Evolutionary conservation across 2,888 invertebrate genomes (phyloP).

Genomic region (Tridacna crocea): DNA sequence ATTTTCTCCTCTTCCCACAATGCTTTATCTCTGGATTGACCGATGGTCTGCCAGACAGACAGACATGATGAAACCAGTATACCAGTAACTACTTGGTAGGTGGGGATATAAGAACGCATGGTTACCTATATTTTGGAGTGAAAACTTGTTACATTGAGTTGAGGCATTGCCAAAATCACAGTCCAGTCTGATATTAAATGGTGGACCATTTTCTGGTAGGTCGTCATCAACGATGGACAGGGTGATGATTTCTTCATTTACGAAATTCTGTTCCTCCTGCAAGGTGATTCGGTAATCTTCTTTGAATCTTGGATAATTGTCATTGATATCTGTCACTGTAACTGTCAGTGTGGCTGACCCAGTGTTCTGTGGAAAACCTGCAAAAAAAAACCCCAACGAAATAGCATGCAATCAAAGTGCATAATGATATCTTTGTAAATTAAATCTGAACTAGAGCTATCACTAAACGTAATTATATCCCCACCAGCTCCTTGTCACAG

Average conservation of each 20-base stretch:
- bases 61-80: too few relatives aligned
- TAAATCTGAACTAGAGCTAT: too few relatives aligned
- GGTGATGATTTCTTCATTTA: not conserved
- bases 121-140: not conserved
- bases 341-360: slow-evolving; percentile 98
- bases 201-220: slow-evolving; percentile 85
- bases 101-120: too few relatives aligned
- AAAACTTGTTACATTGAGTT: slow-evolving; percentile 34
- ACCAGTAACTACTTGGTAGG: too few relatives aligned
- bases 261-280: slow-evolving; percentile 35
- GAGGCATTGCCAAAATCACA: slow-evolving; percentile 31
- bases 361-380: slow-evolving; percentile 79
- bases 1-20: too few relatives aligned
- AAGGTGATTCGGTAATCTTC: slow-evolving; percentile 83
- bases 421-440: too few relatives aligned
- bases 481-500: too few relatives aligned
- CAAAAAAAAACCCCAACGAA: slow-evolving; percentile 18
- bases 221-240: slow-evolving; percentile 78
- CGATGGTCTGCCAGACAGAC: too few relatives aligned
- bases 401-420: too few relatives aligned
- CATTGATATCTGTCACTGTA: slow-evolving; percentile 96
- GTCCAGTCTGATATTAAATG: slow-evolving; percentile 88
- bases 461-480: too few relatives aligned
- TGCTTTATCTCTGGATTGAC: too few relatives aligned
- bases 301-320: slow-evolving; percentile 97